Conservation (phyloP, 2,797 vertebrate species). For the Threskiornis aethiopicus region DNA sequence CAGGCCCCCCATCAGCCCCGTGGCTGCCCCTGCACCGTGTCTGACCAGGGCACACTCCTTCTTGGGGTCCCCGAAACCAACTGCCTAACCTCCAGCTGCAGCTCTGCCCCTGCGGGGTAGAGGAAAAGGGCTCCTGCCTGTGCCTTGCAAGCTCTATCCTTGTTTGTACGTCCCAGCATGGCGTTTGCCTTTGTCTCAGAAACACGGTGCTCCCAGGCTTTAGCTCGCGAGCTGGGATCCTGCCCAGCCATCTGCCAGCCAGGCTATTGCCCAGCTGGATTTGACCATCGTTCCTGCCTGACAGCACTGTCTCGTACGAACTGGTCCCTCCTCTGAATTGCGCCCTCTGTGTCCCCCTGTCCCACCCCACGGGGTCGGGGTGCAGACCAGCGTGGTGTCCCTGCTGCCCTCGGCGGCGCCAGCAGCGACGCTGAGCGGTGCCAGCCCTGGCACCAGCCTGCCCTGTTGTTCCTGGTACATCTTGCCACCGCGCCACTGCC, state of each 20-base stretch:
- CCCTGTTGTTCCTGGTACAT: not conserved
- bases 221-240: not conserved
- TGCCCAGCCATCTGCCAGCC: not conserved
- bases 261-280: not conserved
- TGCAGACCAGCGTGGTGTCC: fast-evolving
- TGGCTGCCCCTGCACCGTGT: fast-evolving
- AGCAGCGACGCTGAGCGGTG: fast-evolving
- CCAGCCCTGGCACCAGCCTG: not conserved
- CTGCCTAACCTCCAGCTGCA: not conserved
- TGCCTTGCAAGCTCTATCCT: fast-evolving
- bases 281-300: not conserved
- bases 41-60: fast-evolving
- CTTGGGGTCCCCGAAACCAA: not conserved
- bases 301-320: not conserved
- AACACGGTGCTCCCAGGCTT: not conserved
- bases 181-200: not conserved
- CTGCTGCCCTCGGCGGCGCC: not conserved
- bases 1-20: not conserved
- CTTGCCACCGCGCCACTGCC: fast-evolving
- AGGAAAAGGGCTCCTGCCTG: not conserved
- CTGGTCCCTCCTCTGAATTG: not conserved
- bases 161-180: not conserved
- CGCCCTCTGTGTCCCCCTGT: not conserved
- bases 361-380: fast-evolving
- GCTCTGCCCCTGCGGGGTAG: not conserved